Evolutionary conservation across 2,888 invertebrate genomes (phyloP), one percentile per base, ranked within the genome.

Genomic region (Marronus borbonicus): DNA sequence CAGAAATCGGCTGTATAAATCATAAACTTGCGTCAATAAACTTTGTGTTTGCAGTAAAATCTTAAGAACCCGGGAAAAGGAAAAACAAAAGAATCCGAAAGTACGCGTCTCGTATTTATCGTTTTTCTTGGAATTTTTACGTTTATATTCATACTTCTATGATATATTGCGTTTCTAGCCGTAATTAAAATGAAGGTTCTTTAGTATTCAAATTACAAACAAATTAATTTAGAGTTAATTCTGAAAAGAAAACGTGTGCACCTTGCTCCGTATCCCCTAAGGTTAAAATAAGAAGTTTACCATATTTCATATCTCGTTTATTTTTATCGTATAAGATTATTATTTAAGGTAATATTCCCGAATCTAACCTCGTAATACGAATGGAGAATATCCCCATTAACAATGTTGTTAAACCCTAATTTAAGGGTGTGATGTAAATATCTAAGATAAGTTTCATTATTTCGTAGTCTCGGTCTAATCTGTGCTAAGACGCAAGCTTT

Each of bases 381-480:
- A 70, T 55, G 70, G 69, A 65, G 76, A 44, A 75, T 78, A 58
- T 85, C 83, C 84, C 85, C 84, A 85, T 86, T 86, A 85, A 85
- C 85, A 85, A 84, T 84, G 85, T 85, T 84, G 84, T 85, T 83
- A 83, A 82, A 84, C 75, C 68, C 81, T 84, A 85, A 85, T 84
- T 84, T 85, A 85, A 83, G 83, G 83, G 82, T 82, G 82, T 82
- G 82, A 84, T 85, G 84, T 86, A 86, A 86, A 85, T 85, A 86
- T 85, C 84, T 83, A 81, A 84, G 85, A 84, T 85, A 85, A 84
- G 84, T 85, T 85, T 84, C 84, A 85, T 85, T 85, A 85, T 85
- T 85, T 84, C 84, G 81, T 82, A 83, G 79, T 64, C 82, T 83
- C 80, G 83, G 83, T 85, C 82, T 85, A 85, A 85, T 85, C 84